Evolutionary conservation across 2,888 invertebrate genomes (phyloP).

Genomic region (Malthinus flaveolus): DNA sequence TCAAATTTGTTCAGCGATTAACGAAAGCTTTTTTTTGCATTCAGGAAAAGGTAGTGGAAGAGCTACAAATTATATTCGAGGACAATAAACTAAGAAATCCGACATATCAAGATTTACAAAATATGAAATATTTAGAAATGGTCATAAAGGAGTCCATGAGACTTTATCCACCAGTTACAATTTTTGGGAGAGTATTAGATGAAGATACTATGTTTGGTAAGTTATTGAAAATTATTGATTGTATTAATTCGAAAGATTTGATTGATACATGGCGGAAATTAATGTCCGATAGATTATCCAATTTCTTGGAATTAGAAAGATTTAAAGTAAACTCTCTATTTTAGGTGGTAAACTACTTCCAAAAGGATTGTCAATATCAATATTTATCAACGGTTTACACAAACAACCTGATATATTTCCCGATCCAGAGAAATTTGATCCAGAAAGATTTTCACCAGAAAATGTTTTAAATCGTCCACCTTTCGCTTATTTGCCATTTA

Average conservation of each 20-base stretch:
- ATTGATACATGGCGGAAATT: no score
- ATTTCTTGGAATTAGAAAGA: no score
- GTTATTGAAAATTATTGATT: not conserved
- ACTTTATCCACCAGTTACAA: not conserved
- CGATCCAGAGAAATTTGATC: not conserved
- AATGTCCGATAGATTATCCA: no score
- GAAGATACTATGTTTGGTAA: not conserved
- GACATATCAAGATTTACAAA: not conserved
- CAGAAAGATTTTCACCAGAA: not conserved
- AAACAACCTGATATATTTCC: not conserved
- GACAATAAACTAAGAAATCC: not conserved
- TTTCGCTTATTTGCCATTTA: not conserved
- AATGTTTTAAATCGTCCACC: not conserved
- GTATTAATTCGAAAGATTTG: no score
- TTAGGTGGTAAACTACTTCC: not conserved
- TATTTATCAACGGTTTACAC: not conserved
- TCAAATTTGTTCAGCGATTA: no score
- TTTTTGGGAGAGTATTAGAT: not conserved
- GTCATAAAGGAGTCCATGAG: slow-evolving; percentile 1
- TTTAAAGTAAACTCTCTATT: not conserved
- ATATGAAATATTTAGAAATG: slow-evolving; percentile 1
- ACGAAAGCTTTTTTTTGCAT: no score
- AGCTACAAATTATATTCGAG: not conserved
- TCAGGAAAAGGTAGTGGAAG: not conserved
- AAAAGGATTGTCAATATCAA: not conserved